Evolutionary conservation across 2,797 vertebrate species (phyloP), one percentile per base, ranked within the genome.

Genomic region (Pantherophis vulpinus): DNA sequence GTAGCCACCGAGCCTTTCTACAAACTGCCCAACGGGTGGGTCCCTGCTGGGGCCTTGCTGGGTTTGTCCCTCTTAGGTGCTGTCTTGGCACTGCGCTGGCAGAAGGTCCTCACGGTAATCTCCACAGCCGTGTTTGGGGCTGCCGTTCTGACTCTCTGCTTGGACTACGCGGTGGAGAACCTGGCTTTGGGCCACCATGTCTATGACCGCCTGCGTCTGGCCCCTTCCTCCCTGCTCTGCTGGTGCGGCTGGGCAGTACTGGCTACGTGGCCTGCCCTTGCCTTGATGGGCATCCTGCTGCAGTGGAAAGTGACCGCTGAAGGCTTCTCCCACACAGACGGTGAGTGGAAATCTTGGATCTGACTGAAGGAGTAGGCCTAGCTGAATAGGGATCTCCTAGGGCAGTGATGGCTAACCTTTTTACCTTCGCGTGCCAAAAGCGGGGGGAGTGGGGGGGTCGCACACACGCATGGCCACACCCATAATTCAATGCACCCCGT

Each of bases 241-340:
- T 99, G 98, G 98, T 98, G 98, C 96, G 98, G 98, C 97, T 99
- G 98, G 98, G 98, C 98, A 93, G 98, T 99, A 94, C 97, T 99
- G 96, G 98, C 98, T 2, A 97, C 98, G 95, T 99, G 99, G 99
- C 98, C 98, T 7, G 93, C 96, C 23, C 98, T 99, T 92, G 98
- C 98, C 95, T 66, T 98, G 51, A 96, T 99, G 93, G 98, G 98
- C 90, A 95, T 97, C 32, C 96, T 99, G 96, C 97, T 99, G 61
- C 99, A 99, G 95, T 99, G 98, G 98, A 99, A 98, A 95, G 96
- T 99, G 95, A 98, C 98, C 0, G 98, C 98, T 12, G 97, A 98
- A 92, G 98, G 98, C 93, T 98, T 97, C 97, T 98, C 97, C 25
- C 98, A 98, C 94, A 97, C 98, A 0, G 97, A 98, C 8, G 98